Evolutionary conservation across 2,113 vertebrate genomes (phyloP).

Genomic region (Calidris pygmaea): DNA sequence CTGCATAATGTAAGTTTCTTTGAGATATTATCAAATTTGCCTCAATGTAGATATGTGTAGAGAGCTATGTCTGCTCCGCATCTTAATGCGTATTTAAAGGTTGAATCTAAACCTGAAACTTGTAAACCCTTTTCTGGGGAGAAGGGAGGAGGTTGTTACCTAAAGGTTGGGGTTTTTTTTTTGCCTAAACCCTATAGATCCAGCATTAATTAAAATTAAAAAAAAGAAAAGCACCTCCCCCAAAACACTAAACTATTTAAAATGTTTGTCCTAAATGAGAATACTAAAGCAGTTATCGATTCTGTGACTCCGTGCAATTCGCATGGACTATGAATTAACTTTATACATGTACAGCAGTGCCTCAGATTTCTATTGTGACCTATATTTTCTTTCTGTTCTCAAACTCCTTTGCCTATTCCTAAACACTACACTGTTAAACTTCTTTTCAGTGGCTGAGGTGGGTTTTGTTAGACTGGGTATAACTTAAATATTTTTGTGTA

Average conservation of each 20-base stretch:
- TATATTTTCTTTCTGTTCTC: neutral
- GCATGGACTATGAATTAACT: neutral
- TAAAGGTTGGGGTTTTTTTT: neutral
- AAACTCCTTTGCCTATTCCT: neutral
- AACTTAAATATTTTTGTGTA: neutral
- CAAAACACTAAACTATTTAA: neutral
- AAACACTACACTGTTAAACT: neutral
- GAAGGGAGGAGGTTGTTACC: neutral
- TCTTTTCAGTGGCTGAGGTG: neutral
- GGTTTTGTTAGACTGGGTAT: slow-evolving; percentile 16
- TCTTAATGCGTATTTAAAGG: neutral
- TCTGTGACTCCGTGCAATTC: neutral
- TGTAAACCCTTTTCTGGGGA: neutral
- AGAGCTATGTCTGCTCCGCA: neutral
- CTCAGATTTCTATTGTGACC: neutral
- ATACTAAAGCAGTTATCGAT: neutral
- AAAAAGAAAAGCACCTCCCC: neutral
- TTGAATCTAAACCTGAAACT: neutral
- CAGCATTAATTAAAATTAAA: neutral
- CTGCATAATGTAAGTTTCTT: neutral
- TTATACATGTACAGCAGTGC: neutral
- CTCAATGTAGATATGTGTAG: neutral
- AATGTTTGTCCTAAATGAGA: neutral
- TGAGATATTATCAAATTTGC: neutral
- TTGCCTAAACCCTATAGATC: neutral